phyloP scores from a whole-genome alignment of 2,797 vertebrate species.

The Meda fulgida region DNA sequence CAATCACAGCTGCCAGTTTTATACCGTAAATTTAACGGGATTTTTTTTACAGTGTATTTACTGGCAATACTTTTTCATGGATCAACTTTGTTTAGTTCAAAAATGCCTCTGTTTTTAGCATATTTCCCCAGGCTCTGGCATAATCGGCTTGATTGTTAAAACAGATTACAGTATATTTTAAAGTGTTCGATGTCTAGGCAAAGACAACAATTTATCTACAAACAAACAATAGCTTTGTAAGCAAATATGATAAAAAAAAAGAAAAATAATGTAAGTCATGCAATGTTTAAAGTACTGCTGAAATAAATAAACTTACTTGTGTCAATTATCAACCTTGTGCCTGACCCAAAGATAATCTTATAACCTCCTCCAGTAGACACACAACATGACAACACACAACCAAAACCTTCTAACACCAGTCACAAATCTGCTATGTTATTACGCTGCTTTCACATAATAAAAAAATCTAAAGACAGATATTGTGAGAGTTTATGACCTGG shows the following conservation, averaged over 20 bases:
- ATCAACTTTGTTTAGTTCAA: neutral
- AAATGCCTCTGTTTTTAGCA: neutral
- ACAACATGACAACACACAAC: conserved; percentile 43
- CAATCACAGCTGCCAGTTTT: neutral
- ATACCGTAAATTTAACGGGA: neutral
- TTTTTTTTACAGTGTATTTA: neutral
- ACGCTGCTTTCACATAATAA: neutral
- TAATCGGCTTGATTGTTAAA: neutral
- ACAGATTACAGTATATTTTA: neutral
- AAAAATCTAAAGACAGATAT: neutral
- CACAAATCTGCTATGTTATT: neutral
- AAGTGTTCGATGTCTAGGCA: neutral
- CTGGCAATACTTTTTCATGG: neutral
- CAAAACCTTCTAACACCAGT: conserved; percentile 43
- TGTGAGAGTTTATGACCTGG: neutral
- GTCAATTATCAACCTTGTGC: conserved; percentile 55
- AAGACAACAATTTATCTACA: neutral
- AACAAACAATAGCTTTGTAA: neutral
- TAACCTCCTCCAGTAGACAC: conserved; percentile 53
- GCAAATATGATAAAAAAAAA: neutral
- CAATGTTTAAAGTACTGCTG: neutral
- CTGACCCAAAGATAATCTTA: conserved; percentile 59
- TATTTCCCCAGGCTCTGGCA: neutral
- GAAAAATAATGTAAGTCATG: neutral
- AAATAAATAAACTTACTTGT: conserved; percentile 57